Conservation (phyloP, 1,140 invertebrate genomes). For the Aleiodes sp. region DNA sequence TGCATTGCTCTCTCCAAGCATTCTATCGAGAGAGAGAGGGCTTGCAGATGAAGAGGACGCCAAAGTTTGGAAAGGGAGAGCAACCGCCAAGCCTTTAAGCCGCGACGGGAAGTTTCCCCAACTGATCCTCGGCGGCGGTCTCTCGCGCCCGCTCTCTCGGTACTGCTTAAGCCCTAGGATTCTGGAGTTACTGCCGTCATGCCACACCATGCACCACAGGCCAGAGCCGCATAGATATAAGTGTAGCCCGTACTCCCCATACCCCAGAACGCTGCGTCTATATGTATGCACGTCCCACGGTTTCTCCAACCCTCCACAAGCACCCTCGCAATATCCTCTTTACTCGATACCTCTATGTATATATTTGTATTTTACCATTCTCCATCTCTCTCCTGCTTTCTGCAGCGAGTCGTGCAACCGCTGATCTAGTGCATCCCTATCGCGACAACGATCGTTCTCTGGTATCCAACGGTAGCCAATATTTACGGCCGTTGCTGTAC, state of each 20-base stretch:
- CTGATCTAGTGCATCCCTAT: conserved; percentile 62
- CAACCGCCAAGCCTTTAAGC: conserved; percentile 67
- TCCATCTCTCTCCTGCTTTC: too few relatives aligned
- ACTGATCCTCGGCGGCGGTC: conserved; percentile 61
- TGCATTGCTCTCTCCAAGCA: conserved; percentile 3
- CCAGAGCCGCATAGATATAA: conserved; percentile 48
- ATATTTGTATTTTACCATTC: too few relatives aligned
- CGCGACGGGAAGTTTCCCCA: conserved; percentile 63
- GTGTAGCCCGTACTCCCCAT: conserved; percentile 36
- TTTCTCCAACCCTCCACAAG: too few relatives aligned
- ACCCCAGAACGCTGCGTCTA: background rate
- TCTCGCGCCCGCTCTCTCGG: conserved; percentile 18
- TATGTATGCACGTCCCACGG: conserved; percentile 21
- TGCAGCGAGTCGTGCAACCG: conserved; percentile 50
- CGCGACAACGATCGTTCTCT: conserved; percentile 58
- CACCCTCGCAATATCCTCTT: too few relatives aligned
- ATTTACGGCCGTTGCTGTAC: conserved; percentile 54
- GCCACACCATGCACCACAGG: conserved; percentile 58
- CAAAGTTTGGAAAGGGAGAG: conserved; percentile 54
- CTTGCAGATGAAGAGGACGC: conserved; percentile 34
- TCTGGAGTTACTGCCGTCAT: conserved; percentile 65
- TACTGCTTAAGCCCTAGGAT: conserved; percentile 64
- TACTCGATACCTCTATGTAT: too few relatives aligned
- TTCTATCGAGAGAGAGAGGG: too few relatives aligned
- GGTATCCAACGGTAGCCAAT: conserved; percentile 51